A percentile compares a stretch with the other conserved stretches of the same genome.
Evolutionary conservation across 2,888 invertebrate species (phyloP).

Genomic region (Dryobota labecula): DNA sequence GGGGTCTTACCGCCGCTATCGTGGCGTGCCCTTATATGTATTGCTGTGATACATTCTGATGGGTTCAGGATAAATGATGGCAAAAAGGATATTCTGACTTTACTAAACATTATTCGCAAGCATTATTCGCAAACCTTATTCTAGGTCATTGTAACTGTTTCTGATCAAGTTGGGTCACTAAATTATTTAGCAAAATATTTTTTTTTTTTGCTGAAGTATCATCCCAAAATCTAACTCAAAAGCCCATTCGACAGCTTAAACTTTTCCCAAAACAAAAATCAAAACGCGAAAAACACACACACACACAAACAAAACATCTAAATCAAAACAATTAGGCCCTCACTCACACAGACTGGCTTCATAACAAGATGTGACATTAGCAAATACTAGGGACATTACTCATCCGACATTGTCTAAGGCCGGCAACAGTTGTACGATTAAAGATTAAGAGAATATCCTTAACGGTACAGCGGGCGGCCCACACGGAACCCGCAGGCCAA

Average conservation of each 20-base stretch:
- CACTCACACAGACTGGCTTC: slow-evolving; percentile 56
- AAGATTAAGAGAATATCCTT: slow-evolving; percentile 85
- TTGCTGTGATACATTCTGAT: too few species aligned
- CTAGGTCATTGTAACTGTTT: not conserved
- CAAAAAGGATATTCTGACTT: too few species aligned
- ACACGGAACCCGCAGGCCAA: slow-evolving; percentile 72
- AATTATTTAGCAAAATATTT: not conserved
- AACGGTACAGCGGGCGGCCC: slow-evolving; percentile 83
- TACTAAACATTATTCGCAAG: too few species aligned
- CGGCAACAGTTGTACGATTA: slow-evolving; percentile 83
- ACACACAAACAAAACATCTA: slow-evolving; percentile 32
- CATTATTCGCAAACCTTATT: not conserved
- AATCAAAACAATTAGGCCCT: slow-evolving; percentile 48
- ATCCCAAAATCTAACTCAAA: not conserved
- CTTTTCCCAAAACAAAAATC: not conserved
- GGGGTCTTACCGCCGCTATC: too few species aligned
- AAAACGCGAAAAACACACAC: not conserved
- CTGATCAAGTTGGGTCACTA: not conserved
- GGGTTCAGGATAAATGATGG: too few species aligned
- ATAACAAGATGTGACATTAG: slow-evolving; percentile 84
- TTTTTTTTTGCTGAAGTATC: not conserved
- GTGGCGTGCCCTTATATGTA: too few species aligned
- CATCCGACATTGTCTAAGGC: slow-evolving; percentile 84
- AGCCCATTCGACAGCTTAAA: not conserved
- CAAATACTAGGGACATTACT: slow-evolving; percentile 80